Conservation (phyloP, 1,140 invertebrate genomes). For the Kradibia gibbosae region DNA sequence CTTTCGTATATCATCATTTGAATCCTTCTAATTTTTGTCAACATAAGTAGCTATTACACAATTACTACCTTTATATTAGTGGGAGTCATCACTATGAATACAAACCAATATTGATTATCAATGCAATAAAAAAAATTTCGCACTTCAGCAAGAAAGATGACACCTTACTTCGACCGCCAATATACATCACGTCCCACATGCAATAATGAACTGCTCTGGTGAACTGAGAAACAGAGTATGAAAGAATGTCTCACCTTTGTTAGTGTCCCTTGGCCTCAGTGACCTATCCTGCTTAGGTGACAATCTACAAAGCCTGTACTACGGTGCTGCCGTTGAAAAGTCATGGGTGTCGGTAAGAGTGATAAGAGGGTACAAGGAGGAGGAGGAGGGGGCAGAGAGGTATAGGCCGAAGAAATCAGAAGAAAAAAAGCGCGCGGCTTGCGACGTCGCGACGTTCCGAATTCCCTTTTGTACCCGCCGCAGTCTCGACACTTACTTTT, state of each 20-base stretch:
- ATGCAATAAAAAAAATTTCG: too few species aligned
- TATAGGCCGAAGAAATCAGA: too few species aligned
- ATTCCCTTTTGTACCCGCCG: neutral
- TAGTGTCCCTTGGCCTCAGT: neutral
- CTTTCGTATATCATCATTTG: slow-evolving; percentile 3
- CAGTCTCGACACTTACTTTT: neutral
- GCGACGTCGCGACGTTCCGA: neutral
- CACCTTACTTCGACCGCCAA: too few species aligned
- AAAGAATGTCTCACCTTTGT: slow-evolving; percentile 1
- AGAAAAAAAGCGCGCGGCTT: neutral
- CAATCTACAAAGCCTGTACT: neutral
- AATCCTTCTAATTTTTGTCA: slow-evolving; percentile 1
- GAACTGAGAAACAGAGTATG: neutral
- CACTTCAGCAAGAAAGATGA: too few species aligned
- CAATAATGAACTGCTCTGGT: too few species aligned
- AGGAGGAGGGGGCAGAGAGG: neutral
- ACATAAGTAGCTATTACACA: neutral
- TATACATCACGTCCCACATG: too few species aligned
- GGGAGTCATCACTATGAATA: too few species aligned
- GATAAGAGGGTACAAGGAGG: neutral
- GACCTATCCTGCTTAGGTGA: neutral
- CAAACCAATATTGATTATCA: too few species aligned
- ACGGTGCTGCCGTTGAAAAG: neutral
- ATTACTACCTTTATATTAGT: neutral
- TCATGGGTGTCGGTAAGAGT: neutral